Evolutionary conservation across 2,888 invertebrate genomes (phyloP).

Genomic region (Apodemia mormo): DNA sequence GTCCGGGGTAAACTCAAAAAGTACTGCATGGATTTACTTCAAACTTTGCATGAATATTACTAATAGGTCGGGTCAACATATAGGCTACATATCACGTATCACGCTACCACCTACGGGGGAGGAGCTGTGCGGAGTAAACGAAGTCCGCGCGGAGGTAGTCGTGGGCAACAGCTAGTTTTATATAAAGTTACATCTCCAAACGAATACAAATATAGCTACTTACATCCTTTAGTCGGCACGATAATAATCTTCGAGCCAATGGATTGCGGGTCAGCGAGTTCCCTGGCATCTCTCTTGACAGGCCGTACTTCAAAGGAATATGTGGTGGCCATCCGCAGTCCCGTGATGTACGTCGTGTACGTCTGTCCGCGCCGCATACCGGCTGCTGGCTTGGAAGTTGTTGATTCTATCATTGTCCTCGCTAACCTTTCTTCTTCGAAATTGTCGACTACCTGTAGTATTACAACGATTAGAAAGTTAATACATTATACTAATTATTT

Average conservation of each 20-base stretch:
- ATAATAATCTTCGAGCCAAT: slow-evolving; percentile 86
- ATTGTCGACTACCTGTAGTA: slow-evolving; percentile 61
- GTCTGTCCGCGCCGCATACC: slow-evolving; percentile 53
- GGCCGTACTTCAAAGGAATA: slow-evolving; percentile 90
- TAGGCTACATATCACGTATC: no score
- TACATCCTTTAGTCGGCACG: slow-evolving; percentile 92
- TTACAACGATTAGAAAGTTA: slow-evolving; percentile 22
- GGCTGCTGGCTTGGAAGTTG: slow-evolving; percentile 45
- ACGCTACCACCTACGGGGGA: no score
- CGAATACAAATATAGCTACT: slow-evolving; percentile 55
- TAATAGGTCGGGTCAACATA: no score
- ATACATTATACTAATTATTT: not conserved
- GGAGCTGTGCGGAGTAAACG: no score
- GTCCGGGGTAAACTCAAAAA: no score
- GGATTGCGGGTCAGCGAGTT: slow-evolving; percentile 76
- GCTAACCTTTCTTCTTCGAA: slow-evolving; percentile 55
- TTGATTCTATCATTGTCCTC: slow-evolving; percentile 43
- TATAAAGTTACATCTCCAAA: no score
- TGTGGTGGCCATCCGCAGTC: slow-evolving; percentile 90
- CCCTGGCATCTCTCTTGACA: slow-evolving; percentile 75
- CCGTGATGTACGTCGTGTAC: slow-evolving; percentile 84
- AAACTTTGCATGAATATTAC: no score
- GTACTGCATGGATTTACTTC: no score
- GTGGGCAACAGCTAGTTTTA: no score
- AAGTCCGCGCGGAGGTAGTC: no score